Percentiles rank a stretch among this genome's conserved stretches.
phyloP scores from a whole-genome alignment of 2,113 vertebrate genomes.

The Hyla sarda region DNA sequence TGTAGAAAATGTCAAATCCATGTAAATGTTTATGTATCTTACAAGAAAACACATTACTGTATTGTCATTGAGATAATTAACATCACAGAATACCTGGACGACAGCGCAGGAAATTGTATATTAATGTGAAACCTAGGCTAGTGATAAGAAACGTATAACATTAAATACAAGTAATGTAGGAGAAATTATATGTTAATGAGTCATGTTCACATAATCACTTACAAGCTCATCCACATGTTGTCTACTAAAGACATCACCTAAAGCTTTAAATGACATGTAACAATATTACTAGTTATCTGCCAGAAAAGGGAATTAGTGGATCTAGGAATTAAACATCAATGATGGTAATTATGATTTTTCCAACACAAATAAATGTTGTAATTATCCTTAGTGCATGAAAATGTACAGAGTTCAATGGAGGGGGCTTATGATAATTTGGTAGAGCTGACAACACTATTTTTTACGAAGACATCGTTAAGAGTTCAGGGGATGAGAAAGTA shows the following conservation, averaged over 20 bases:
- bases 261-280: neutral
- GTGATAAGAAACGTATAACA: neutral
- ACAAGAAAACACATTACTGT: neutral
- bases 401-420: constrained; percentile 21
- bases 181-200: neutral
- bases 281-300: neutral
- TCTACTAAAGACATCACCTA: constrained; percentile 2
- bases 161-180: neutral
- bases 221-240: neutral
- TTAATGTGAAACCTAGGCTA: neutral
- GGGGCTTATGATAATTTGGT: neutral
- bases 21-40: neutral
- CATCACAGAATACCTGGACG: neutral
- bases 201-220: neutral
- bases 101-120: neutral
- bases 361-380: constrained; percentile 28
- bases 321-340: constrained; percentile 1
- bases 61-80: neutral
- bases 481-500: neutral
- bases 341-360: constrained; percentile 1
- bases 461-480: constrained; percentile 3
- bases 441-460: neutral
- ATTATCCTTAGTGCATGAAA: constrained; percentile 28
- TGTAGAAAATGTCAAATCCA: too few species aligned
- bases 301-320: constrained; percentile 8